Percentiles rank a stretch among this genome's conserved stretches.
Evolutionary conservation across 2,888 invertebrate genomes (phyloP).

Genomic region (Elaeidobius kamerunicus): DNA sequence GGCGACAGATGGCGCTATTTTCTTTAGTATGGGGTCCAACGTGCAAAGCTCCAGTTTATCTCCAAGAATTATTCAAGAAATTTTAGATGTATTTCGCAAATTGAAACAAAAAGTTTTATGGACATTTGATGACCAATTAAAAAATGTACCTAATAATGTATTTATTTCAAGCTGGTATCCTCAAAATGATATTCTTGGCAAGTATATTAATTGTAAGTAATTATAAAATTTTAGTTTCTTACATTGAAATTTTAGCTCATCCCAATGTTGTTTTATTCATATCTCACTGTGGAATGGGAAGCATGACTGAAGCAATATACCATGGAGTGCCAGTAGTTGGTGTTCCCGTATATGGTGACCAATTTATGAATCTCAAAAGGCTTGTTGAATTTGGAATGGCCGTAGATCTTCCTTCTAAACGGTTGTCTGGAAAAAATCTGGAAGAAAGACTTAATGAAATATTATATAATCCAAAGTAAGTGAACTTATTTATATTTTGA

Average conservation of each 20-base stretch:
- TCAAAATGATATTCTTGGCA: slow-evolving; percentile 43
- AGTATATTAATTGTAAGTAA: neutral
- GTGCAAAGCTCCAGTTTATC: slow-evolving; percentile 43
- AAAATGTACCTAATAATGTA: slow-evolving; percentile 45
- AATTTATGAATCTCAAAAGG: slow-evolving; percentile 32
- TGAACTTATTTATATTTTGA: too few relatives aligned
- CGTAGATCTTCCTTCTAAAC: slow-evolving; percentile 12
- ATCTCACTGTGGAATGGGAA: slow-evolving; percentile 36
- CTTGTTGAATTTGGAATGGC: slow-evolving; percentile 12
- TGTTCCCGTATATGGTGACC: slow-evolving; percentile 36
- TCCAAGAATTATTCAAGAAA: slow-evolving; percentile 37
- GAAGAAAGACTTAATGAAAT: slow-evolving; percentile 18
- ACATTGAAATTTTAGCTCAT: slow-evolving; percentile 35
- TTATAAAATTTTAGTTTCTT: too few relatives aligned
- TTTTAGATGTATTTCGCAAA: slow-evolving; percentile 44
- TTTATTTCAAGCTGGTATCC: slow-evolving; percentile 47
- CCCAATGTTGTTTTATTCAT: slow-evolving; percentile 35
- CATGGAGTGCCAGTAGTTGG: slow-evolving; percentile 34
- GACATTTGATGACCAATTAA: slow-evolving; percentile 46
- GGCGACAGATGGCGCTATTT: slow-evolving; percentile 45
- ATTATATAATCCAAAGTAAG: slow-evolving; percentile 34
- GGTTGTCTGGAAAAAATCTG: slow-evolving; percentile 7
- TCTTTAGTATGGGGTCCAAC: slow-evolving; percentile 50
- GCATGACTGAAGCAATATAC: slow-evolving; percentile 35
- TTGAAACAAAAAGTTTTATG: slow-evolving; percentile 49